Conservation (phyloP, 2,113 vertebrate genomes). For the Noturus placidus region DNA sequence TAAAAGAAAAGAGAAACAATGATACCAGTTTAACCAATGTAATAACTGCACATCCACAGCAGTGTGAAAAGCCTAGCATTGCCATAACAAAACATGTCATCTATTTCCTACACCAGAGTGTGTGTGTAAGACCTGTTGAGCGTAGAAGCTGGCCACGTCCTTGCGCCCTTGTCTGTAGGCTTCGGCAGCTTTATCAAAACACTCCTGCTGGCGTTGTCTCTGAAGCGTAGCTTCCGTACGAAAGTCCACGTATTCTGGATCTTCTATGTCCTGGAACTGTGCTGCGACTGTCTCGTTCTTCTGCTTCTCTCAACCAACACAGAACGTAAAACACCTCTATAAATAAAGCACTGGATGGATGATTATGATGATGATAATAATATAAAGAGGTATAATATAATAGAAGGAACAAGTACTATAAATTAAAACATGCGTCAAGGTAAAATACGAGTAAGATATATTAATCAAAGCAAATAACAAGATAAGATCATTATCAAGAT, state of each 20-base stretch:
- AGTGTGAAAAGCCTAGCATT: neutral
- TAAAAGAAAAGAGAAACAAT: neutral
- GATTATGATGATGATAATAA: neutral
- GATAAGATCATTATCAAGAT: neutral
- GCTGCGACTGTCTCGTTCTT: constrained; percentile 34
- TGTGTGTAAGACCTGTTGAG: constrained; percentile 80
- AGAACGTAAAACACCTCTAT: neutral
- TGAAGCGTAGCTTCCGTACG: constrained; percentile 89
- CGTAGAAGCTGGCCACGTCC: constrained; percentile 90
- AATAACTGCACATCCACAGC: neutral
- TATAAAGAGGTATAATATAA: neutral
- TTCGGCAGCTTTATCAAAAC: constrained; percentile 86
- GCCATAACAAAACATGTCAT: neutral
- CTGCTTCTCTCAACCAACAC: constrained; percentile 48
- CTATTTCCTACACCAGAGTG: neutral
- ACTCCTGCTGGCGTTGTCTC: constrained; percentile 81
- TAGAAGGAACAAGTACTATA: neutral
- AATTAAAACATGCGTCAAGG: neutral
- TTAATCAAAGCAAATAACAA: neutral
- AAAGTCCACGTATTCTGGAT: constrained; percentile 88
- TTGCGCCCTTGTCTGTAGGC: constrained; percentile 86
- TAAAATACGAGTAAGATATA: neutral
- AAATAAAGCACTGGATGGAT: neutral
- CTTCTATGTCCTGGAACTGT: constrained; percentile 83
- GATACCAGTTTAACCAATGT: neutral